Conservation (phyloP, 2,113 vertebrate genomes). For the Neogobius melanostomus region DNA sequence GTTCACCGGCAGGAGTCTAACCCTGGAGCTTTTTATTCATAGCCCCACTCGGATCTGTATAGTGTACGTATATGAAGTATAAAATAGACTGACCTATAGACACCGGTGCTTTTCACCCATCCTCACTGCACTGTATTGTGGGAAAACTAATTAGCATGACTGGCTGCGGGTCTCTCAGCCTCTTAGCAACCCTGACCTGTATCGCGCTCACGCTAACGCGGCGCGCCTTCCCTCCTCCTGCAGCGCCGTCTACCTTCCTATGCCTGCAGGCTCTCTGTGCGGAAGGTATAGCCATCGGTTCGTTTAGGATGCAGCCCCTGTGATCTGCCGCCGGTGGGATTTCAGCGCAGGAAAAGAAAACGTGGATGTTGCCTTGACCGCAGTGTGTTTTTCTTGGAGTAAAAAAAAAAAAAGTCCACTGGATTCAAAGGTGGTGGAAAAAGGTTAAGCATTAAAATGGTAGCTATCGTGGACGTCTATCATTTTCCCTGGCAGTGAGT, state of each 20-base stretch:
- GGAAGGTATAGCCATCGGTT: constrained; percentile 72
- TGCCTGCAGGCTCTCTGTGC: constrained; percentile 57
- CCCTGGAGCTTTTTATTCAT: constrained; percentile 10
- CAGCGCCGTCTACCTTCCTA: constrained; percentile 30
- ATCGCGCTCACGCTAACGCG: constrained; percentile 53
- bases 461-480: constrained; percentile 48
- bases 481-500: constrained; percentile 35
- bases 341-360: constrained; percentile 27
- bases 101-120: constrained; percentile 46
- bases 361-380: constrained; percentile 55
- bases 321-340: constrained; percentile 55
- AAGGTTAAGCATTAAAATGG: constrained; percentile 52
- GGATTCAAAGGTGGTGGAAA: constrained; percentile 23
- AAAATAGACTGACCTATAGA: constrained; percentile 43
- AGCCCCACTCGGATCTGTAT: neutral
- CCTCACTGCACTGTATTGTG: constrained; percentile 55
- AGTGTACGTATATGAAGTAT: constrained; percentile 10
- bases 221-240: constrained; percentile 3
- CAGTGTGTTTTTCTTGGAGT: constrained; percentile 21
- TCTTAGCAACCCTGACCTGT: constrained; percentile 68
- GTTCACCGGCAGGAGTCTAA: constrained; percentile 9
- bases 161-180: constrained; percentile 63
- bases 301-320: constrained; percentile 64
- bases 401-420: constrained; percentile 8
- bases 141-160: constrained; percentile 68